Evolutionary conservation across 2,113 vertebrate genomes (phyloP).

Genomic region (Machaerirhynchus nigripectus): DNA sequence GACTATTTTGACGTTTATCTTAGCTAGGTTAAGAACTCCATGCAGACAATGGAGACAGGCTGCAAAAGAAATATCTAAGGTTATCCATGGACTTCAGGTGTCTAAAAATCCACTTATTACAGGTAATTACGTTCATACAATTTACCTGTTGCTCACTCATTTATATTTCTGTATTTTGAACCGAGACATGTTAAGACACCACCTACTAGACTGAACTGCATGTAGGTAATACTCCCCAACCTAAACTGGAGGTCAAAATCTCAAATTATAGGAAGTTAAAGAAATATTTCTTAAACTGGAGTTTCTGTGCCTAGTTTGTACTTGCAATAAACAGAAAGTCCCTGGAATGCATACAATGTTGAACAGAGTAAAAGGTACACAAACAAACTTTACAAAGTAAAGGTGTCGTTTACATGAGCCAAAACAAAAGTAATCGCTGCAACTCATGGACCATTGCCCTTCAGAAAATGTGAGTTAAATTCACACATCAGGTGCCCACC

Average conservation of each 20-base stretch:
- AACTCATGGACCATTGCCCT: rapidly evolving
- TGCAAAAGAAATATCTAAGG: background rate
- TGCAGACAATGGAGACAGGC: background rate
- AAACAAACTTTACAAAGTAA: no score
- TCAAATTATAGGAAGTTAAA: background rate
- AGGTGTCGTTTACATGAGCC: background rate
- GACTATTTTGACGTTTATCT: background rate
- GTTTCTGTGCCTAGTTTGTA: background rate
- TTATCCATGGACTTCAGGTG: background rate
- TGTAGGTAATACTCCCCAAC: background rate
- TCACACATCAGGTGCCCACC: background rate
- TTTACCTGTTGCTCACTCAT: background rate
- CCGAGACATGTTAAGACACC: background rate
- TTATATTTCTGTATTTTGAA: background rate
- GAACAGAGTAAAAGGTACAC: no score
- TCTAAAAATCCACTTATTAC: background rate
- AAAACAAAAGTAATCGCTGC: background rate
- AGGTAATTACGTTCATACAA: background rate
- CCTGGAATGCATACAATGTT: background rate
- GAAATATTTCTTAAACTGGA: background rate
- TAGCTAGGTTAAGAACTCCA: background rate
- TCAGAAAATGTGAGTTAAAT: background rate
- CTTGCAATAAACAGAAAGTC: background rate
- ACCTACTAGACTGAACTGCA: background rate
- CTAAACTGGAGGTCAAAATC: background rate